Conservation (phyloP, 2,113 vertebrate species). For the Onychostoma macrolepis region DNA sequence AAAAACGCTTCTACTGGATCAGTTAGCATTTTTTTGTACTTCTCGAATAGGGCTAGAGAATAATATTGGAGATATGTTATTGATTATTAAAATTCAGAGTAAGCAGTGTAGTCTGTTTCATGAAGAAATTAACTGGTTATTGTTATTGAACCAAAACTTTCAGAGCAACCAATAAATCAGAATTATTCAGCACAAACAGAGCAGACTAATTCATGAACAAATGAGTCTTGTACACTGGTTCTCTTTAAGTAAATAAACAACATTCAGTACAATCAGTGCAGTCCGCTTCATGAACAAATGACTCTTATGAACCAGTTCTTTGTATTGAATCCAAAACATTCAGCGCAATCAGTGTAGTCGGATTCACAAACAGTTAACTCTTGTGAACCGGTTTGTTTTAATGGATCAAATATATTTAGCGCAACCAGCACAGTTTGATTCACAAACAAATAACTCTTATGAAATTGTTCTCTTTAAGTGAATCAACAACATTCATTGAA, state of each 20-base stretch:
- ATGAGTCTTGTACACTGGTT: background rate
- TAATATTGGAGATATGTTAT: background rate
- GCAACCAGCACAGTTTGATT: too few relatives aligned
- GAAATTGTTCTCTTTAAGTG: too few relatives aligned
- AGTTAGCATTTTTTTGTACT: background rate
- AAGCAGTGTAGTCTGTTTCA: background rate
- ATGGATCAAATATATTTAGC: too few relatives aligned
- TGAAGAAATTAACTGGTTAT: background rate
- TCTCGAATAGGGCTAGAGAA: background rate
- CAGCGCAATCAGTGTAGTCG: too few relatives aligned
- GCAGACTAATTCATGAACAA: background rate
- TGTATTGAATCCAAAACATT: too few relatives aligned
- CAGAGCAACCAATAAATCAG: background rate
- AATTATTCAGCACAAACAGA: background rate
- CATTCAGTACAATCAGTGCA: background rate
- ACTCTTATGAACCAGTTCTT: too few relatives aligned
- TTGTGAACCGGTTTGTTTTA: too few relatives aligned
- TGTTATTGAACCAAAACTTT: background rate
- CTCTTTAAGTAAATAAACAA: background rate
- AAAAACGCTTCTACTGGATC: conserved; percentile 24
- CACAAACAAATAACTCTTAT: too few relatives aligned
- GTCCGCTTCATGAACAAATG: background rate
- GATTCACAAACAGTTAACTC: too few relatives aligned
- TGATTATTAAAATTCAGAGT: background rate
- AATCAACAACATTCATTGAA: too few relatives aligned